Base-by-base conservation (phyloP, 2,797 vertebrate species). In the Chloroceryle inda region DNA sequence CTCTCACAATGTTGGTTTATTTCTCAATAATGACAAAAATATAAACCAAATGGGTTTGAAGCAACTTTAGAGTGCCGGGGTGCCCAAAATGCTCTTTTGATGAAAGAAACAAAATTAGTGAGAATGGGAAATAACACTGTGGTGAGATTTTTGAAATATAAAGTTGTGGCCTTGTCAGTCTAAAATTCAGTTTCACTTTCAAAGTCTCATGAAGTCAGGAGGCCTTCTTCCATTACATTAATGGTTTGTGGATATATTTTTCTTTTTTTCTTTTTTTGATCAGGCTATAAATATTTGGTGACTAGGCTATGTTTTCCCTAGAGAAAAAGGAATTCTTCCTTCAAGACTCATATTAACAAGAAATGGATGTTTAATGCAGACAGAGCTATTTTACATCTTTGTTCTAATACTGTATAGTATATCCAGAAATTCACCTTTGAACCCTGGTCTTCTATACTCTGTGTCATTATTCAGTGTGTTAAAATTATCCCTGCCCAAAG, bases 401-500 rank as follows among this genome's bases (percentile, higher is more conserved):
- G 3, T 69, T 37, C 31, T 58, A 40, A 31, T 20, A 63, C 2
- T 12, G 37, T 40, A 10, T 40, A 40, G 7, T 47, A 53, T 77
- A 59, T 67, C 33, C 31, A 50, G 59, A 92, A 44, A 84, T 81
- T 95, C 58, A 61, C 53, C 63, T 80, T 87, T 76, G 22, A 89
- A 37, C 61, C 47, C 2, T 62, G 35, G 69, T 75, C n/a, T 91
- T 56, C 44, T 89, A 9, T 81, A 11, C 77, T 85, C 5, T 94
- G 20, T 47, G 75, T 88, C 86, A 68, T 66, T 71, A 52, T 91
- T 96, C 88, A 80, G 33, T 91, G 19, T 75, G 45, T 79, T 94
- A 81, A 92, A 71, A 44, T 71, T 52, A 84, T 91, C 49, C 40
- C 44, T 88, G 38, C 47, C 63, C 64, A 38, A 92, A 82, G 29